Evolutionary conservation across 2,113 vertebrate genomes (phyloP), one percentile per base, ranked within the genome.

Genomic region (Bujurquina vittata): DNA sequence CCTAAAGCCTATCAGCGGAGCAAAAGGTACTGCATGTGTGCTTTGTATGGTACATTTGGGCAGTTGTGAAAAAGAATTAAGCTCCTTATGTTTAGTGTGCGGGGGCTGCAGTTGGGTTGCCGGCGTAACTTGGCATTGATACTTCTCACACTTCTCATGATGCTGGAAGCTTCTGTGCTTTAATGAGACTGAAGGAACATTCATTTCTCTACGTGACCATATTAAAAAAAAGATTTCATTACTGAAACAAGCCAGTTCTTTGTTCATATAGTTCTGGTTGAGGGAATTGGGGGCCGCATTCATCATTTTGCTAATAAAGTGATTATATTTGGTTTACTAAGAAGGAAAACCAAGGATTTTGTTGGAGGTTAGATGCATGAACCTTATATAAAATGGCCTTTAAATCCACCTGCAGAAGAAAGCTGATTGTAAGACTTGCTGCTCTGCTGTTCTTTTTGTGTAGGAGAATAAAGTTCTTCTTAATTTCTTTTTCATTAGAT

Each of bases 1-100:
- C 94, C 95, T 99, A 67, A 99, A 98, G 93, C 97, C 98, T 3
- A 95, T 98, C 91, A 98, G 97, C 83, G 96, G 96, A 89, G 96
- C 96, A 74, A 99, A 98, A 96, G 98, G 98, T 99, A 93, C 22
- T 9, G 22, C 26, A 8, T 60, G 2, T 18, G 17, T 67, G 14
- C 7, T 59, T 23, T 49, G 55, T 40, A 52, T 81, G 43, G 40
- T 72, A n/a, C 8, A 23, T 77, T 37, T 67, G 56, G 59, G 15
- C 26, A 55, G 75, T 85, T 81, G 77, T 54, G 52, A 57, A 80
- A 79, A 46, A 78, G 43, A 86, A 77, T 67, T 6, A 86, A 83
- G 67, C 40, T 61, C 37, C 84, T 85, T 14, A 9, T 76, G 12
- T 40, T 65, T 22, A 78, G 29, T 15, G 54, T 83, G 86, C 11